Evolutionary conservation across 2,888 invertebrate genomes (phyloP).

Genomic region (Aquatica leii): DNA sequence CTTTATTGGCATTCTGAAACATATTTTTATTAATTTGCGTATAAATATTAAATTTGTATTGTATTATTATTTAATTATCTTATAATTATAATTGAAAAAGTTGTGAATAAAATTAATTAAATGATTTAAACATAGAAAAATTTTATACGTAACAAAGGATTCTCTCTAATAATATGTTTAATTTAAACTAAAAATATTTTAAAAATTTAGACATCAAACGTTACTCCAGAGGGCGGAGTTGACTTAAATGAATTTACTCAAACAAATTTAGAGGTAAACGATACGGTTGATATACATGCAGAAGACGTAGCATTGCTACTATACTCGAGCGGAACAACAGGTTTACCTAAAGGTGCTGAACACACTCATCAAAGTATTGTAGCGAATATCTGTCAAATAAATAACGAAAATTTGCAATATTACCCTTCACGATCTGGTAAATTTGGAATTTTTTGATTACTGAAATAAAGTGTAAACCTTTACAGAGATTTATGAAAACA

Average conservation of each 20-base stretch:
- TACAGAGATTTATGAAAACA: constrained; percentile 67
- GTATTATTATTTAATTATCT: too few species aligned
- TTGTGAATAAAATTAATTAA: too few species aligned
- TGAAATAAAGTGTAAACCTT: not conserved
- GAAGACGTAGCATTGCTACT: constrained; percentile 77
- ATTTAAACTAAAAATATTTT: too few species aligned
- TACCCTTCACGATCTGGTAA: not conserved
- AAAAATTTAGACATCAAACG: too few species aligned
- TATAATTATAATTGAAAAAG: too few species aligned
- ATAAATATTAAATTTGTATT: too few species aligned
- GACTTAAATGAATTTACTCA: constrained; percentile 70
- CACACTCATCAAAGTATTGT: constrained; percentile 69
- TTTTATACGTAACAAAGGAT: too few species aligned
- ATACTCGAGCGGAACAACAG: constrained; percentile 89
- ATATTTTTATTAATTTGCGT: too few species aligned
- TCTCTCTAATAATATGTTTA: too few species aligned
- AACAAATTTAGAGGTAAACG: constrained; percentile 60
- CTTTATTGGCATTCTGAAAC: too few species aligned
- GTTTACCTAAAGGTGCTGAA: constrained; percentile 79
- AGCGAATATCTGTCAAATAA: constrained; percentile 55
- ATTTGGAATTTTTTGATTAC: too few species aligned
- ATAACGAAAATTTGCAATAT: not conserved
- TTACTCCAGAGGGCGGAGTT: constrained; percentile 64
- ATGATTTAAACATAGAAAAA: too few species aligned
- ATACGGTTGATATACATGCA: constrained; percentile 61